Base-by-base conservation (phyloP, 2,113 vertebrate species). In the Odontesthes bonariensis region DNA sequence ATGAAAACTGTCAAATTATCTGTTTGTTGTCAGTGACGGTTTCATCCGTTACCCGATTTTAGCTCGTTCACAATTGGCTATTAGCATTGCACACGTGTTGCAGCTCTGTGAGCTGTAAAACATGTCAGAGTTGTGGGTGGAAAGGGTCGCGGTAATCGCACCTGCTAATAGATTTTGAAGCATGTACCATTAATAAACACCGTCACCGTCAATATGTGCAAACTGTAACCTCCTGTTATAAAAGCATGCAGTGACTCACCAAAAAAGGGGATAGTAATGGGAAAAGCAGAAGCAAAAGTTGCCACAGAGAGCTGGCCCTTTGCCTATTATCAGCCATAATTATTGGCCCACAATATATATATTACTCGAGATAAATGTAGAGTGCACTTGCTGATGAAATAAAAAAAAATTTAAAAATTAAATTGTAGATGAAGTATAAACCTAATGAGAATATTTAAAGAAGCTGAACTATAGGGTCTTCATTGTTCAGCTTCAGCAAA, bases 121-220 rank as follows among this genome's bases (percentile, higher is more conserved):
- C n/a, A 20, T 46, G 16, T 3, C 19, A 44, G 55, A 6, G 33
- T 32, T 35, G 57, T 54, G 49, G 58, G 65, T 54, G 73, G 58
- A 54, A 54, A 61, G 38, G 27, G 12, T 4, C 10, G 32, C 42
- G 54, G 51, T 17, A 38, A 17, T 40, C 33, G 3, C 20, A 42
- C 20, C 8, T 23, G 19, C 47, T 14, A 59, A 49, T 65, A 56
- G 42, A 49, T 35, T 69, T 44, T 55, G 23, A 14, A 11, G 27
- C 55, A 22, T 13, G 38, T 62, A 62, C 19, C 6, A 11, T 44
- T 44, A 55, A 47, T 62, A 46, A 69, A 6, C 20, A 33, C 40
- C 8, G 64, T 23, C 3, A 0, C 7, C 9, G 10, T n/a, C 49
- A 27, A n/a, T 31, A 13, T 27, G 52, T 42, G 14, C 4, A 40